Evolutionary conservation across 2,888 invertebrate genomes (phyloP).

Genomic region (Scaptomyza parva): DNA sequence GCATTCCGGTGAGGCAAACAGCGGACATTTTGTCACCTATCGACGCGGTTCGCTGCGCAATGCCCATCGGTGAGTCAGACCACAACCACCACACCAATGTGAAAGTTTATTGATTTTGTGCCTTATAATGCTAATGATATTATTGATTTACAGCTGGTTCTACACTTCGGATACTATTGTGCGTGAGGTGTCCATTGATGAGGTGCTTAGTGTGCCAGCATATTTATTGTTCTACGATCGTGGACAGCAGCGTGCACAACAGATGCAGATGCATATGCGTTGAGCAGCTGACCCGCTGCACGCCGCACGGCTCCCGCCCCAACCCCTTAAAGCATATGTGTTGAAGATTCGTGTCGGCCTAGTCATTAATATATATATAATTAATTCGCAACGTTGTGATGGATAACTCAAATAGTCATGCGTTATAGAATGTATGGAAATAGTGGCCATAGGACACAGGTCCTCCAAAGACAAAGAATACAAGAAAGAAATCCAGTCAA

Average conservation of each 20-base stretch:
- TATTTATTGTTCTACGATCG: constrained; percentile 97
- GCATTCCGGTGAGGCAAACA: constrained; percentile 94
- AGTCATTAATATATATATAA: constrained; percentile 39
- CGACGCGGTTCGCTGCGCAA: constrained; percentile 88
- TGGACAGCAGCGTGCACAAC: constrained; percentile 78
- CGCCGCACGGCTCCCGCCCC: neutral
- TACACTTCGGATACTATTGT: constrained; percentile 95
- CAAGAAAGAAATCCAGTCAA: neutral
- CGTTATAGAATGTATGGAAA: constrained; percentile 11
- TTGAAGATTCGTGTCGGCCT: constrained; percentile 40
- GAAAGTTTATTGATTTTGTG: neutral
- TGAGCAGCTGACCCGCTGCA: neutral
- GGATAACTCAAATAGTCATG: constrained; percentile 21
- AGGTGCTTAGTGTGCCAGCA: constrained; percentile 93
- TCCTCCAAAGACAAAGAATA: constrained; percentile 8
- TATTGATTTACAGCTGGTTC: constrained; percentile 88
- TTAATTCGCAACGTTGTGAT: constrained; percentile 51
- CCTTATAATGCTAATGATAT: too few species aligned
- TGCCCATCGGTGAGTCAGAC: constrained; percentile 82
- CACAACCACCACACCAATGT: too few species aligned
- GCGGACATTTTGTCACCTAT: constrained; percentile 98
- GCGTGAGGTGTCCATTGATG: constrained; percentile 91
- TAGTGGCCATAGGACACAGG: constrained; percentile 45
- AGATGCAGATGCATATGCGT: constrained; percentile 42
- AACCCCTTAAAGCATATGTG: neutral